Conservation (phyloP, 2,113 vertebrate species). For the Accipiter cooperii region DNA sequence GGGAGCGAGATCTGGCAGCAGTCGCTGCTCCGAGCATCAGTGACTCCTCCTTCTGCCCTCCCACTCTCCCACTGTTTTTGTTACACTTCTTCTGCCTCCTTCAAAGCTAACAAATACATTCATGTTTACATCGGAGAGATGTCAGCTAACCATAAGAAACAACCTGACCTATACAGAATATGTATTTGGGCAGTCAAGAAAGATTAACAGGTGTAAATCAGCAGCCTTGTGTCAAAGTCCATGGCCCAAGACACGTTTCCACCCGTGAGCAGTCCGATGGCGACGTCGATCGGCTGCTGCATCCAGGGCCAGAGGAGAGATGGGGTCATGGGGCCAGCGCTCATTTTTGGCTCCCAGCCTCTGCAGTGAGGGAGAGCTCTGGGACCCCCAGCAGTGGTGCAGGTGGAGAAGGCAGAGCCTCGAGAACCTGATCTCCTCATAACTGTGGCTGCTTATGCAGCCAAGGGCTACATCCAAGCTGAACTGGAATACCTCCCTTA, state of each 20-base stretch:
- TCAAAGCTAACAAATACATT: not conserved
- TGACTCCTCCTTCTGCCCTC: not conserved
- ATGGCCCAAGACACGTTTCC: not conserved
- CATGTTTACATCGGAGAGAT: not conserved
- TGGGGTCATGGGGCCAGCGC: not conserved
- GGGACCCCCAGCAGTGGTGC: not conserved
- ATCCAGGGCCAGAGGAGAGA: not conserved
- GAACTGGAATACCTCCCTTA: not conserved
- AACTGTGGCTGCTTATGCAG: not conserved
- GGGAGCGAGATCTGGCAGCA: not conserved
- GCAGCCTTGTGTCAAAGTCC: not conserved
- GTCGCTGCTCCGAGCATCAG: not conserved
- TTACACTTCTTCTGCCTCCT: not conserved
- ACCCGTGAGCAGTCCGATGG: not conserved
- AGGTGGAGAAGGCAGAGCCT: not conserved
- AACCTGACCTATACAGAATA: not conserved
- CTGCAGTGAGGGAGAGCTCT: not conserved
- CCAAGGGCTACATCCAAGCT: not conserved
- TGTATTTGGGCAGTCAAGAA: not conserved
- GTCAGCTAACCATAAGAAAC: not conserved
- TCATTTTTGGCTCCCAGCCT: not conserved
- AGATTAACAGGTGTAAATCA: not conserved
- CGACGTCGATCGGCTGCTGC: fast-evolving
- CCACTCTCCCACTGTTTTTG: not conserved
- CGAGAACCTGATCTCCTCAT: not conserved